These are phyloP conservation scores for Hemithea aestivaria DNA, from an alignment of 2,888 invertebrate species.

Conservation along the genomic window DNA sequence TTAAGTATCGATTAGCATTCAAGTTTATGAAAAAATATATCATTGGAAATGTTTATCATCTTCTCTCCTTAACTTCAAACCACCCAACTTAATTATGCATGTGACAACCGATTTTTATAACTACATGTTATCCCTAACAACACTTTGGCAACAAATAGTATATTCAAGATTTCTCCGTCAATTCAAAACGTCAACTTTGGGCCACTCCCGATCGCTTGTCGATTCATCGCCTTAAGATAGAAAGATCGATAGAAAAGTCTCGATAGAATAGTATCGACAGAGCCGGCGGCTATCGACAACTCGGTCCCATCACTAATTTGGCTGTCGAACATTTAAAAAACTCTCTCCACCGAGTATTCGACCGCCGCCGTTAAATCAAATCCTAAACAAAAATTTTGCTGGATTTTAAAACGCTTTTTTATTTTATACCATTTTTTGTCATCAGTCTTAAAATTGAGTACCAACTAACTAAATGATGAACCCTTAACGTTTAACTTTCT, in stretches of 20 bases:
- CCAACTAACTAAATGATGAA: conserved; percentile 75
- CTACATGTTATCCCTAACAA: conserved; percentile 75
- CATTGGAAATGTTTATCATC: conserved; percentile 77
- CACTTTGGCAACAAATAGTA: conserved; percentile 80
- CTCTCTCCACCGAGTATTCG: conserved; percentile 42
- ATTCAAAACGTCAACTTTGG: conserved; percentile 64
- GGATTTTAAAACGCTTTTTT: conserved; percentile 40
- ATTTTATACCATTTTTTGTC: conserved; percentile 61
- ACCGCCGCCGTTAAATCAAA: conserved; percentile 38
- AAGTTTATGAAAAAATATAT: conserved; percentile 79
- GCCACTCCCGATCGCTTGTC: conserved; percentile 46
- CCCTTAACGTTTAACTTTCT: conserved; percentile 66
- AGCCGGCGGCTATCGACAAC: conserved; percentile 41
- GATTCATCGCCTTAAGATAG: conserved; percentile 62
- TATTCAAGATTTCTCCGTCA: conserved; percentile 51
- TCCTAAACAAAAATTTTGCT: conserved; percentile 52
- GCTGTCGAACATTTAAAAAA: conserved; percentile 53
- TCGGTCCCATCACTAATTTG: conserved; percentile 47
- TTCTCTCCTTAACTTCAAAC: conserved; percentile 73
- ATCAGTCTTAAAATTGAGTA: conserved; percentile 81
- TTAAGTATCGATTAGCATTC: conserved; percentile 76
- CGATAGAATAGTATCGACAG: conserved; percentile 53
- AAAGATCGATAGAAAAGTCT: conserved; percentile 53
- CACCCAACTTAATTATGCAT: conserved; percentile 75
- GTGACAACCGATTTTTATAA: conserved; percentile 76